These are phyloP conservation scores for Trypoxylus dichotomus DNA, from an alignment of 1,140 invertebrate genomes.

Conservation along the genomic window DNA sequence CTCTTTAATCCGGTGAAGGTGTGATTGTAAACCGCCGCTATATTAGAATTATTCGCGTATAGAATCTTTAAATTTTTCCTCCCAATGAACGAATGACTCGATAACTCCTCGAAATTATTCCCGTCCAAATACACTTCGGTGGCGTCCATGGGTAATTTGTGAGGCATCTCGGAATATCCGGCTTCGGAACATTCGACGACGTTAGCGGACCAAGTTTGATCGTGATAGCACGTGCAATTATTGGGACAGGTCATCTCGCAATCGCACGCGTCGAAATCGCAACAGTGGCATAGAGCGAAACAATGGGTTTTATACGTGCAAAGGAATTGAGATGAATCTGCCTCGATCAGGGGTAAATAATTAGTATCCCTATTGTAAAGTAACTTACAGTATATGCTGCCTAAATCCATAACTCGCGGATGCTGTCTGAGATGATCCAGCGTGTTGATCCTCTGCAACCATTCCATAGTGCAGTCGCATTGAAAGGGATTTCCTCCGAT, in stretches of 20 bases:
- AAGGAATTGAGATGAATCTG: constrained; percentile 84
- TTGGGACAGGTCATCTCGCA: constrained; percentile 94
- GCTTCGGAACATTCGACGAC: constrained; percentile 87
- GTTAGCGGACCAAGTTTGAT: constrained; percentile 91
- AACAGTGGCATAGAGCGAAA: constrained; percentile 90
- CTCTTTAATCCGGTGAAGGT: constrained; percentile 85
- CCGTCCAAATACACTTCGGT: constrained; percentile 92
- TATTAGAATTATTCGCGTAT: constrained; percentile 86
- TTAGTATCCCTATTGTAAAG: constrained; percentile 80
- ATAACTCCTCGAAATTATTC: constrained; percentile 83
- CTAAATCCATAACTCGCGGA: constrained; percentile 87
- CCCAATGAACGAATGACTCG: constrained; percentile 88
- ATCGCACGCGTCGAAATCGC: constrained; percentile 93
- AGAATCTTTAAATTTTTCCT: constrained; percentile 84
- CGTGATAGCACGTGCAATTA: constrained; percentile 92
- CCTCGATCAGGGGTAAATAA: constrained; percentile 80
- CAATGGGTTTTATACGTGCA: constrained; percentile 92
- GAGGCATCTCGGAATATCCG: constrained; percentile 79
- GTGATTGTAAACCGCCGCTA: constrained; percentile 81
- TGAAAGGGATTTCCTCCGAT: constrained; percentile 85
- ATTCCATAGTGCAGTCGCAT: constrained; percentile 87
- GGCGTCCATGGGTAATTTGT: constrained; percentile 90
- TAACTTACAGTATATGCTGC: constrained; percentile 87
- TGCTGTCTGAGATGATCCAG: constrained; percentile 74
- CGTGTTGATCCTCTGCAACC: constrained; percentile 83